Evolutionary conservation across 2,888 invertebrate genomes (phyloP).

Genomic region (Mythimna lalbum): DNA sequence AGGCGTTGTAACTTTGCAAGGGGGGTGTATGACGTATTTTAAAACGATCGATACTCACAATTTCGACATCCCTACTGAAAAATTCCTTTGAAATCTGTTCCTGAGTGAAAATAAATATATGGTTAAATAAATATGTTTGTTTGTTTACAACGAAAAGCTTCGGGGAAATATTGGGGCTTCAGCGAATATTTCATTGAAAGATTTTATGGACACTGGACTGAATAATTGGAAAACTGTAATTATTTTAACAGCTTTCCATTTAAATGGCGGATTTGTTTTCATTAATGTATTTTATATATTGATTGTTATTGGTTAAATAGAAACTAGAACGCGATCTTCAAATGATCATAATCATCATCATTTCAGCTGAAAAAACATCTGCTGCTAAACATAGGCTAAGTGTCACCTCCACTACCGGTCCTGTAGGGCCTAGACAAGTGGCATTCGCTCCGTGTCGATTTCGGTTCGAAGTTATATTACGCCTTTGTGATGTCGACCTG

Average conservation of each 20-base stretch:
- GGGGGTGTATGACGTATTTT: neutral
- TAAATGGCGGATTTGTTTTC: conserved; percentile 3
- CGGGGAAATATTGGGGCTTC: conserved; percentile 16
- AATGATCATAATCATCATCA: no score
- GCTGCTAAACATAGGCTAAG: no score
- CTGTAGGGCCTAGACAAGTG: no score
- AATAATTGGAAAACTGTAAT: conserved; percentile 33
- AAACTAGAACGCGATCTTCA: no score
- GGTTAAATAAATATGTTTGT: conserved; percentile 16
- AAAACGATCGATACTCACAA: neutral
- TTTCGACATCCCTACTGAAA: neutral
- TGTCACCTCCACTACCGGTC: no score
- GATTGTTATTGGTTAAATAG: no score
- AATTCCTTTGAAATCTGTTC: conserved; percentile 24
- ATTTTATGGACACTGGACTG: conserved; percentile 17
- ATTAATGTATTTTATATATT: conserved; percentile 6
- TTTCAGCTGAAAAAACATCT: no score
- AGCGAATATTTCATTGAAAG: conserved; percentile 20
- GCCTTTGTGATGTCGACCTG: no score
- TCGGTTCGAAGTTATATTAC: no score
- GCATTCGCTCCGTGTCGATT: no score
- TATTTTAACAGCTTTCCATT: conserved; percentile 15
- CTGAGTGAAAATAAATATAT: conserved; percentile 24
- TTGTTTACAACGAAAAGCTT: conserved; percentile 25
- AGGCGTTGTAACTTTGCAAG: no score